Evolutionary conservation across 1,140 invertebrate species (phyloP), one percentile per base, ranked within the genome.

Genomic region (Archegozetes longisetosus): DNA sequence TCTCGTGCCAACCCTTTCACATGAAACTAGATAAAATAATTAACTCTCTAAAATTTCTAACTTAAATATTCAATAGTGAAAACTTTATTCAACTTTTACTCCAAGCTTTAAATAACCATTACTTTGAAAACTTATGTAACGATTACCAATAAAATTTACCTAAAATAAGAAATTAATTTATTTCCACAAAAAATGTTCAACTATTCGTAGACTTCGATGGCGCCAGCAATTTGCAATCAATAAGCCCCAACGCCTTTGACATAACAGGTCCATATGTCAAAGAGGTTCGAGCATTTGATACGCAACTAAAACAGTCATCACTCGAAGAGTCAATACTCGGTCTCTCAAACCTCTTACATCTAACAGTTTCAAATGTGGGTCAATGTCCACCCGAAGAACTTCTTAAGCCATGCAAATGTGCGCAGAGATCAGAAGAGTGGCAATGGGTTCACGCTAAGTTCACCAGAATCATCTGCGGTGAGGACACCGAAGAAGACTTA

Each of bases 141-240:
- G n/a, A n/a, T n/a, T n/a, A n/a, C n/a, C n/a, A n/a, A n/a, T n/a
- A n/a, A n/a, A n/a, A n/a, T n/a, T n/a, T n/a, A n/a, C n/a, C n/a
- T n/a, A n/a, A n/a, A n/a, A n/a, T n/a, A n/a, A n/a, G n/a, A n/a
- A n/a, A n/a, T n/a, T n/a, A n/a, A n/a, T n/a, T n/a, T n/a, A n/a
- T n/a, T n/a, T n/a, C n/a, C n/a, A n/a, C n/a, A n/a, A n/a, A n/a
- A n/a, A n/a, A n/a, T n/a, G n/a, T n/a, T n/a, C n/a, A n/a, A n/a
- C n/a, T n/a, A n/a, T n/a, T n/a, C n/a, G n/a, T n/a, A 58, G 57
- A 58, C 25, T 58, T 58, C n/a, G 57, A 58, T 40, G 57, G 57
- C 9, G 57, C 57, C n/a, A 49, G 40, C n/a, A 20, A 13, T 1
- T 27, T 58, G 2, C 24, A 58, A 58, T 58, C 49, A 6, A 58